Conservation (phyloP, 1,140 invertebrate genomes). For the Andricus grossulariae region DNA sequence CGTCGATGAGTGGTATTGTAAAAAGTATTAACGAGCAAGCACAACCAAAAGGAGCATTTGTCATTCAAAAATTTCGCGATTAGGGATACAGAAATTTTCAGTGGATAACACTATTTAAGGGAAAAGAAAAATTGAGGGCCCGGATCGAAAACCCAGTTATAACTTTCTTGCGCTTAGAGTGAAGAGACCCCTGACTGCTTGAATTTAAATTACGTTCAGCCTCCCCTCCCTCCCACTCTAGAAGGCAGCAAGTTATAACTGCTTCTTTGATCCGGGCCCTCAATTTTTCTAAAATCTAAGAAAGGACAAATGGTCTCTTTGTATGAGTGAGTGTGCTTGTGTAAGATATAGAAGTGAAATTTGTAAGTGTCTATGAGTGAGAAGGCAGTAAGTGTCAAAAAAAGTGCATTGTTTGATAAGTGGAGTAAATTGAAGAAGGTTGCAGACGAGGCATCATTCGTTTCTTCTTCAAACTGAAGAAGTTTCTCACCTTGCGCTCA, state of each 20-base stretch:
- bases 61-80: not conserved
- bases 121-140: constrained; percentile 13
- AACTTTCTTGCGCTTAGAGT: too few relatives aligned
- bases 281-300: not conserved
- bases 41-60: constrained; percentile 47
- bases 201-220: too few relatives aligned
- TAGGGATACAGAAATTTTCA: not conserved
- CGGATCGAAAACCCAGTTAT: too few relatives aligned
- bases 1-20: constrained; percentile 40
- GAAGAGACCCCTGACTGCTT: too few relatives aligned
- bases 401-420: constrained; percentile 34
- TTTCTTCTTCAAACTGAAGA: constrained; percentile 53
- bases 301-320: constrained; percentile 3
- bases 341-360: constrained; percentile 34
- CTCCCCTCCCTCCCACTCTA: too few relatives aligned
- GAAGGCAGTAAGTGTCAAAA: constrained; percentile 48
- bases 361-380: constrained; percentile 57
- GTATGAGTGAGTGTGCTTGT: constrained; percentile 34
- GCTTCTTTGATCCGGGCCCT: too few relatives aligned
- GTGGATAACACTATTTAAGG: not conserved
- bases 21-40: constrained; percentile 50
- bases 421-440: constrained; percentile 59
- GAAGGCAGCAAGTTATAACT: not conserved
- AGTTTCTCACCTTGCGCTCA: constrained; percentile 92
- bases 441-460: constrained; percentile 66